Percentiles rank a stretch among this genome's conserved stretches.
phyloP scores from a whole-genome alignment of 2,113 vertebrate species.

The Felis chaus region DNA sequence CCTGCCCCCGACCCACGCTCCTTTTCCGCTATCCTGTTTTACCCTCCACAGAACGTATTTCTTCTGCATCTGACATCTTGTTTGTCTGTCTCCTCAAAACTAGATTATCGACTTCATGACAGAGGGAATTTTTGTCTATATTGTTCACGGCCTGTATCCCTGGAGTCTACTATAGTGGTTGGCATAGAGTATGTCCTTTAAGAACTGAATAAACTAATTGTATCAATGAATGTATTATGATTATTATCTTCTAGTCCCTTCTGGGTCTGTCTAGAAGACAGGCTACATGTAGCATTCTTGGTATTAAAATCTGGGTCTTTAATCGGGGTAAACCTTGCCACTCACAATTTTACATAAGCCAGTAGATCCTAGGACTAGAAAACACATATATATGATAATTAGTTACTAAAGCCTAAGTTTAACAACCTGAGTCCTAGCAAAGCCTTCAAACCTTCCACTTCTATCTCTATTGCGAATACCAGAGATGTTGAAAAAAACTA shows the following conservation, averaged over 20 bases:
- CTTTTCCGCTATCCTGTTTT: neutral
- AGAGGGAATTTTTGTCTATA: neutral
- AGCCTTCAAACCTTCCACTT: neutral
- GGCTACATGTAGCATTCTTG: neutral
- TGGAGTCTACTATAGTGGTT: neutral
- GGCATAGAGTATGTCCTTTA: neutral
- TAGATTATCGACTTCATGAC: neutral
- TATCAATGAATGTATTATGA: neutral
- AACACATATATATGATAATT: neutral
- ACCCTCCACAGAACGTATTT: neutral
- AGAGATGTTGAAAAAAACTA: neutral
- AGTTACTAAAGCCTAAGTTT: neutral
- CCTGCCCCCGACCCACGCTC: neutral
- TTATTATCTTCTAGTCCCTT: neutral
- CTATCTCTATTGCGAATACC: neutral
- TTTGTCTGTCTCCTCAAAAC: neutral
- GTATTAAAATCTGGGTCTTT: neutral
- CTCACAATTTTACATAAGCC: neutral
- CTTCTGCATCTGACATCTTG: neutral
- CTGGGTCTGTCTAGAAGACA: neutral
- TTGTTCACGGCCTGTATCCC: neutral
- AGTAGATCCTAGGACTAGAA: neutral
- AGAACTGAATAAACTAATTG: neutral
- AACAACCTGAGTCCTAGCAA: constrained; percentile 13
- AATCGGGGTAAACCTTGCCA: neutral